A percentile compares a stretch with the other conserved stretches of the same genome.
phyloP scores from a whole-genome alignment of 2,113 vertebrate genomes.

The Neofelis nebulosa region DNA sequence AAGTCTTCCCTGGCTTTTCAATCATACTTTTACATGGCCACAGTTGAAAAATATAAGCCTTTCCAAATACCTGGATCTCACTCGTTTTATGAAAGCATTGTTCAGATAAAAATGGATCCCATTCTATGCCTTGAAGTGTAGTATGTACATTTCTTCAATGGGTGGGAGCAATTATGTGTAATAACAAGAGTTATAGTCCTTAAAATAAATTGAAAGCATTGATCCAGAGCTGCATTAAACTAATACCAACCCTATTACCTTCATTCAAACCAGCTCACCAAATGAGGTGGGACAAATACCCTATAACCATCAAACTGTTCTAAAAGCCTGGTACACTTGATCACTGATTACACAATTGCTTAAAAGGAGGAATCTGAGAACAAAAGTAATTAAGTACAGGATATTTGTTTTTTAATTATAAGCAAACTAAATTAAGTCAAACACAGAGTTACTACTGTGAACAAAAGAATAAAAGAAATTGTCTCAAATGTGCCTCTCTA shows the following conservation, averaged over 20 bases:
- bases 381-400: constrained; percentile 68
- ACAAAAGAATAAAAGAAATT: constrained; percentile 55
- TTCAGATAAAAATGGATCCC: not conserved
- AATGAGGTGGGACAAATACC: constrained; percentile 68
- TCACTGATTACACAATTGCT: constrained; percentile 74
- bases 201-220: constrained; percentile 74
- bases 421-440: constrained; percentile 71
- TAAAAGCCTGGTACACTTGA: constrained; percentile 58
- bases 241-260: constrained; percentile 64
- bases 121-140: constrained; percentile 2
- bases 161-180: not conserved
- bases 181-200: constrained; percentile 30
- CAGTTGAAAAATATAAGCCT: not conserved
- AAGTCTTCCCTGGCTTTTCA: not conserved
- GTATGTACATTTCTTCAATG: not conserved
- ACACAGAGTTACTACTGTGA: constrained; percentile 47
- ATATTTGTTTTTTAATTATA: constrained; percentile 70
- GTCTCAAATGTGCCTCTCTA: constrained; percentile 48
- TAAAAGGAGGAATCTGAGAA: constrained; percentile 43
- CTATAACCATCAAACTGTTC: constrained; percentile 54
- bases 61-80: not conserved
- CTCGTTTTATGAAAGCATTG: not conserved
- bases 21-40: not conserved
- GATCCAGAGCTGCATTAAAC: constrained; percentile 53
- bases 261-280: constrained; percentile 48